These are phyloP conservation scores for Drosophila chauvacae DNA, from an alignment of 1,140 invertebrate species.

Conservation along the genomic window DNA sequence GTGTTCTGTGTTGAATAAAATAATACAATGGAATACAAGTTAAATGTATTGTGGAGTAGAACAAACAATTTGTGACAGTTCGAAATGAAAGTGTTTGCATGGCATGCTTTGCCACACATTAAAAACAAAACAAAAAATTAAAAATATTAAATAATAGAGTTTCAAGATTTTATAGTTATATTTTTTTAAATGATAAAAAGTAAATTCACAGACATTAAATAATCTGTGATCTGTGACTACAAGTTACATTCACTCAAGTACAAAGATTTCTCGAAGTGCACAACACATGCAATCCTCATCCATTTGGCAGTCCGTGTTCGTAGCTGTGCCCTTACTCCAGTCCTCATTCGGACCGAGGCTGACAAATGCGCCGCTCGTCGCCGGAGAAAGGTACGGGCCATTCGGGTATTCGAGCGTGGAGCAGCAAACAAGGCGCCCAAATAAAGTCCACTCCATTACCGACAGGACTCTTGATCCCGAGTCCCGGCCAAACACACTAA, in stretches of 20 bases:
- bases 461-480: conserved; percentile 35
- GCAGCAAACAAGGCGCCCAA: conserved; percentile 58
- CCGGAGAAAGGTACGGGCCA: conserved; percentile 56
- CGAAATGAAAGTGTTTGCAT: conserved; percentile 13
- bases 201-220: too few species aligned
- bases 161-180: neutral
- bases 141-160: neutral
- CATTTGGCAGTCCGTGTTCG: conserved; percentile 22
- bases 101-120: neutral
- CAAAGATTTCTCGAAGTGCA: conserved; percentile 14
- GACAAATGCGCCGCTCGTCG: conserved; percentile 64
- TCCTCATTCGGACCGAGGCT: conserved; percentile 37
- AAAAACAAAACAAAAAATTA: too few species aligned
- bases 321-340: neutral
- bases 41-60: conserved; percentile 7
- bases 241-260: too few species aligned
- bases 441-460: conserved; percentile 80
- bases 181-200: neutral
- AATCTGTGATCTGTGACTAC: too few species aligned
- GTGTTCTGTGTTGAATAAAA: conserved; percentile 28
- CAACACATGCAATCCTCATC: conserved; percentile 26
- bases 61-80: conserved; percentile 12
- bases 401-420: conserved; percentile 47
- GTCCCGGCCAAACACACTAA: conserved; percentile 22
- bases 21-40: conserved; percentile 19